Conservation (phyloP, 2,888 invertebrate genomes). For the Thecophora atra region DNA sequence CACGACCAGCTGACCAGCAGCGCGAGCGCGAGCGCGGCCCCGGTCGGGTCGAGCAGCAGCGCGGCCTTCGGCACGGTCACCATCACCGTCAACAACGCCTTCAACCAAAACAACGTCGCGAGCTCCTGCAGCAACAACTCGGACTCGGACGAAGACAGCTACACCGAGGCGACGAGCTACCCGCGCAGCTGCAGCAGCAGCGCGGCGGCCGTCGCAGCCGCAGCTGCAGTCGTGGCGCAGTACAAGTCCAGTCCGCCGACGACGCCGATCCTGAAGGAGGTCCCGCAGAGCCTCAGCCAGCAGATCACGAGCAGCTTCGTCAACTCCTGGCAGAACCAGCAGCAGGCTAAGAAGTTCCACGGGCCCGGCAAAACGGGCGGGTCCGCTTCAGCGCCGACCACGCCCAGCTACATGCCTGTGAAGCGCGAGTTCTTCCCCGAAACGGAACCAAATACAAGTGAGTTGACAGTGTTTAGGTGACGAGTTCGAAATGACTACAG, state of each 20-base stretch:
- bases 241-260: conserved; percentile 68
- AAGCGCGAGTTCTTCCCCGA: conserved; percentile 83
- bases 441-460: conserved; percentile 88
- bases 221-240: conserved; percentile 65
- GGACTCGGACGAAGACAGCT: conserved; percentile 83
- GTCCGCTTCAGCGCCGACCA: conserved; percentile 65
- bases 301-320: conserved; percentile 65
- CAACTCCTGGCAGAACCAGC: conserved; percentile 63
- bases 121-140: conserved; percentile 80
- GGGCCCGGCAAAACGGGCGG: conserved; percentile 45
- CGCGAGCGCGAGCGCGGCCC: conserved; percentile 46
- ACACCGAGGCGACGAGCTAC: conserved; percentile 52
- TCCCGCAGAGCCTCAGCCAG: conserved; percentile 63
- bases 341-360: conserved; percentile 29
- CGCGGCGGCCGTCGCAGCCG: conserved; percentile 46
- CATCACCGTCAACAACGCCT: conserved; percentile 34
- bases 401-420: conserved; percentile 67
- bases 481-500: conserved; percentile 47
- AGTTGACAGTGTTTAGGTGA: conserved; percentile 57
- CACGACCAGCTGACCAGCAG: conserved; percentile 66
- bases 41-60: conserved; percentile 37
- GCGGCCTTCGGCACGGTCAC: conserved; percentile 18
- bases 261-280: conserved; percentile 73
- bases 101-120: conserved; percentile 60
- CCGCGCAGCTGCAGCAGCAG: conserved; percentile 34